phyloP scores from a whole-genome alignment of 2,113 vertebrate species.

The Gasterosteus aculeatus region DNA sequence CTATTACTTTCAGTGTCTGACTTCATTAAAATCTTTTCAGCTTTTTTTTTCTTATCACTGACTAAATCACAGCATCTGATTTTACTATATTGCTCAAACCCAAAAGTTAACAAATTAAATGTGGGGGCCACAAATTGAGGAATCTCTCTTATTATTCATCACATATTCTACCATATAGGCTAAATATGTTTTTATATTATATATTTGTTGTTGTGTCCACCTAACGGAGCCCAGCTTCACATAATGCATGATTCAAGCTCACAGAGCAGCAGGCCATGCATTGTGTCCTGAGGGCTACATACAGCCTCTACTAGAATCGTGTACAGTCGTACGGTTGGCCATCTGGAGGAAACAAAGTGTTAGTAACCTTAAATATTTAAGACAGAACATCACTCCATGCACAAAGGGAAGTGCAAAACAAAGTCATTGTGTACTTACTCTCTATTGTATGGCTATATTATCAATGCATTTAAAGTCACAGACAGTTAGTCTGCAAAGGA shows the following conservation, averaged over 20 bases:
- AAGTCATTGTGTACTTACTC: not conserved
- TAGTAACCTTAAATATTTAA: constrained; percentile 16
- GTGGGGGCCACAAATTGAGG: not conserved
- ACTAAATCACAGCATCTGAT: not conserved
- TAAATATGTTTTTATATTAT: not conserved
- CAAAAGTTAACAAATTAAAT: not conserved
- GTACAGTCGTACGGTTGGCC: not conserved
- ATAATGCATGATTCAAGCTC: constrained; percentile 57
- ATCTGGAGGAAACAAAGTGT: constrained; percentile 2
- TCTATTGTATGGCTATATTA: not conserved
- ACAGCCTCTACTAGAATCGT: constrained; percentile 8
- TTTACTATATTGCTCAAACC: not conserved
- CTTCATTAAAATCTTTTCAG: not conserved
- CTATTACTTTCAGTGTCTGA: not conserved
- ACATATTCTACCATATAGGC: not conserved
- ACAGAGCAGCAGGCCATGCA: constrained; percentile 27
- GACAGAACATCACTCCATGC: not conserved
- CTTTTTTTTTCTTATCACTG: not conserved
- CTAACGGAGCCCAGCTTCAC: constrained; percentile 13
- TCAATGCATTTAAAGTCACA: not conserved
- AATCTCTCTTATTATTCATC: not conserved
- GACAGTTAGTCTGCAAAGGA: constrained; percentile 4
- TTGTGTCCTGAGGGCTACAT: constrained; percentile 26
- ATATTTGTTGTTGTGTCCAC: constrained; percentile 4
- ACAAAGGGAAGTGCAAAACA: not conserved